Base-by-base conservation (phyloP, 2,888 invertebrate species). In the Mimachlamys varia region DNA sequence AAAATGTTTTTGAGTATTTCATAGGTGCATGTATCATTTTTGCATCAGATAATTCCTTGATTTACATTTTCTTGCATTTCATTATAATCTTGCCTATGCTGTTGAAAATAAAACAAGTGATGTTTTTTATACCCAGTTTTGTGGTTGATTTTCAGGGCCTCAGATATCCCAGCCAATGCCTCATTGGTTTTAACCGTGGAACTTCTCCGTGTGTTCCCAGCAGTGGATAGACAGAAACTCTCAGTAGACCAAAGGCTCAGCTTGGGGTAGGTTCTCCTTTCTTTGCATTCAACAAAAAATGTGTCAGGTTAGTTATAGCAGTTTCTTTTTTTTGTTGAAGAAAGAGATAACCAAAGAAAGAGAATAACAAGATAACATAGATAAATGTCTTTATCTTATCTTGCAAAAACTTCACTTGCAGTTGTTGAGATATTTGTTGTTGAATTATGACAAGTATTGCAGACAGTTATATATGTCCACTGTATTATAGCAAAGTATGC, bases 171-270 rank as follows among this genome's bases (percentile, higher is more conserved):
- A 38, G 97, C 97, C 0, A 97, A 98, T 94, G 97, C 98, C 0
- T 97, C 97, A 95, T 96, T 98, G 19, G 97, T 97, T 88, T 98
- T 98, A 93, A 97, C 97, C 88, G 97, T 99, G 27, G 98, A 98
- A 96, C 97, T 99, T 49, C 96, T 98, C 87, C 97, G 97, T 92
- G 97, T 97, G 95, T 97, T 97, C 92, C 97, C 97, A 92, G 98
- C 98, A 95, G 96, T 96, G 88, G 96, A 97, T 37, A 97, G 98
- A 90, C 98, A 98, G 92, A 97, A 97, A 0, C 97, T 98, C 94
- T 96, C 97, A 0, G 97, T 98, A 88, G 97, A 97, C 22, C 97
- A 98, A 93, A 97, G 98, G 95, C 98, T 98, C 97, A 97, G 97
- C 96, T 98, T 98, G 95, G 98, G 98, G 98, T 98, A 97, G 22